These are phyloP conservation scores for Prietella phreatophila DNA, from an alignment of 2,113 vertebrate species.

Conservation along the genomic window DNA sequence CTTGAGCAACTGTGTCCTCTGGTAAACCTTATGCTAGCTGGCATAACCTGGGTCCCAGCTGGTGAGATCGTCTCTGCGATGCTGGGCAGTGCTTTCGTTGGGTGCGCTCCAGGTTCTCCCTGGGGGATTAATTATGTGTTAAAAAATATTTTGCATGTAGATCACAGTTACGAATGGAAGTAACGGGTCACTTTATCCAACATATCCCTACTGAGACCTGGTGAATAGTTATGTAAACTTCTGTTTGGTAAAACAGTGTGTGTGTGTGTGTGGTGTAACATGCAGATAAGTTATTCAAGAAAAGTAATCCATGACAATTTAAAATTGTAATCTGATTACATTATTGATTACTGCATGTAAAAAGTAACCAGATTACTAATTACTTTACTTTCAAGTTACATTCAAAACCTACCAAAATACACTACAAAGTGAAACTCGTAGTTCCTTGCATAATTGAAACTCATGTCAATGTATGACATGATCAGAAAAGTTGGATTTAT, in stretches of 20 bases:
- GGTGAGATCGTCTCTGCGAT: slow-evolving; percentile 7
- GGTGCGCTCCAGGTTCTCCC: slow-evolving; percentile 10
- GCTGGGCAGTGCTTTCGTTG: slow-evolving; percentile 28
- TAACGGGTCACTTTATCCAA: slow-evolving; percentile 30
- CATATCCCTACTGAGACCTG: neutral
- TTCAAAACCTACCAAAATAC: too few relatives aligned
- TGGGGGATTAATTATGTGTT: slow-evolving; percentile 37
- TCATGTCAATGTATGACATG: too few relatives aligned
- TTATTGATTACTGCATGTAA: too few relatives aligned
- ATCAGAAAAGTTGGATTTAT: too few relatives aligned
- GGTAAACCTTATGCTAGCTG: neutral
- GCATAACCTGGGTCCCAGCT: slow-evolving; percentile 37
- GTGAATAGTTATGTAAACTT: slow-evolving; percentile 18
- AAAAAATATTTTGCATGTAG: slow-evolving; percentile 47
- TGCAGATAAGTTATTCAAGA: too few relatives aligned
- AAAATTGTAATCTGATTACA: too few relatives aligned
- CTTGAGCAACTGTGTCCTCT: neutral
- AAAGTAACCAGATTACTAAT: too few relatives aligned
- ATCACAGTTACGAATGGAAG: slow-evolving; percentile 30
- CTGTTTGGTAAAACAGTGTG: neutral
- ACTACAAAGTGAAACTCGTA: too few relatives aligned
- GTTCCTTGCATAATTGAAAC: too few relatives aligned
- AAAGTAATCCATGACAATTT: too few relatives aligned
- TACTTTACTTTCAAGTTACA: too few relatives aligned
- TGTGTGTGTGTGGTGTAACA: neutral